These are phyloP conservation scores for Scaptomyza montana DNA, from an alignment of 1,140 invertebrate species.

Conservation along the genomic window DNA sequence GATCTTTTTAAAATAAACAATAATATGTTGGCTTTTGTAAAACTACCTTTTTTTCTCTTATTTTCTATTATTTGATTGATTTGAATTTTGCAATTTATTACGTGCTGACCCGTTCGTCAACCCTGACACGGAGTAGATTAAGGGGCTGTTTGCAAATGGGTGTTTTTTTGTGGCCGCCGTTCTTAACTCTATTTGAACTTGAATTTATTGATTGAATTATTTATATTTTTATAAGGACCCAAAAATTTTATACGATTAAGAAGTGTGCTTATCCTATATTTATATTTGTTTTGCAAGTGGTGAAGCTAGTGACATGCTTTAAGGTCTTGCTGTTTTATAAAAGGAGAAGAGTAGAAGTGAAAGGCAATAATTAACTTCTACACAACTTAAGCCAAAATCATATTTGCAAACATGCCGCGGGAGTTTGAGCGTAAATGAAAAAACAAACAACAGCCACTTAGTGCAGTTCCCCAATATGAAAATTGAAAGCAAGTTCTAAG, in stretches of 20 bases:
- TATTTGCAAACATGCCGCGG: constrained; percentile 65
- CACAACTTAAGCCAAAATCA: constrained; percentile 43
- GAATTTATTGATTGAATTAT: constrained; percentile 16
- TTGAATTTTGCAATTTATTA: neutral
- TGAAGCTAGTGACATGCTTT: no score
- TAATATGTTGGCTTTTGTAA: no score
- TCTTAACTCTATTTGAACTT: constrained; percentile 25
- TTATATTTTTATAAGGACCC: neutral
- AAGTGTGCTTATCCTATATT: no score
- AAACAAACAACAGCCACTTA: neutral
- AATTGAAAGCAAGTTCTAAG: neutral
- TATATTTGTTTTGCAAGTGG: no score
- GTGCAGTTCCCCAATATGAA: neutral
- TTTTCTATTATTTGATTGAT: neutral
- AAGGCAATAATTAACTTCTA: constrained; percentile 18
- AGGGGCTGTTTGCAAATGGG: no score
- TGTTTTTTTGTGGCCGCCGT: no score
- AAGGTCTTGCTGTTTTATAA: neutral
- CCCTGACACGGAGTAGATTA: no score
- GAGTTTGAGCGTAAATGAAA: constrained; percentile 16
- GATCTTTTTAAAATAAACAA: no score
- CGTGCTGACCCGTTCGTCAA: neutral
- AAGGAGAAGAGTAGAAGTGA: neutral
- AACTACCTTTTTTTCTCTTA: neutral
- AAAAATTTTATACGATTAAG: neutral